These are phyloP conservation scores for Todiramphus chloris DNA, from an alignment of 2,113 vertebrate species.

Conservation along the genomic window DNA sequence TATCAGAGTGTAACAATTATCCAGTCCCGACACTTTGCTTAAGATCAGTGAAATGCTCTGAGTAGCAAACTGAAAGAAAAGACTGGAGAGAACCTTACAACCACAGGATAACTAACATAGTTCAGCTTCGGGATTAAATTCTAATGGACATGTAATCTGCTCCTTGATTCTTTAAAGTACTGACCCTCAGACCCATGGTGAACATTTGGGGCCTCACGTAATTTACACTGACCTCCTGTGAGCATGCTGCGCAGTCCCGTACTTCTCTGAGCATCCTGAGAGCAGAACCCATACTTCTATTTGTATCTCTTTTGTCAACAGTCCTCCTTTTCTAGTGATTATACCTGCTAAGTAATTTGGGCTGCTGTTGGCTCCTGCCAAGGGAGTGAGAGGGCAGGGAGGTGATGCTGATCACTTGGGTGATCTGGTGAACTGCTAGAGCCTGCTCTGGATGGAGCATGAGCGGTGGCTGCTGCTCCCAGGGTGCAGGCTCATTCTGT, in stretches of 20 bases:
- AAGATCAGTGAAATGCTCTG: not conserved
- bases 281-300: not conserved
- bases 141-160: not conserved
- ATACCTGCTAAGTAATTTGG: not conserved
- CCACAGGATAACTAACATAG: not conserved
- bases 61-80: not conserved
- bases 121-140: not conserved
- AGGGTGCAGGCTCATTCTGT: not conserved
- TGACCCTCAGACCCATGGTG: not conserved
- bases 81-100: not conserved
- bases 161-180: not conserved
- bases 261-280: not conserved
- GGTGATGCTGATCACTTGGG: not conserved
- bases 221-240: not conserved
- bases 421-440: not conserved
- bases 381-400: not conserved
- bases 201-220: not conserved
- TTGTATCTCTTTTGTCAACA: not conserved
- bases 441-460: not conserved
- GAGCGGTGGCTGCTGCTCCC: not conserved
- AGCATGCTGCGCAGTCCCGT: not conserved
- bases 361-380: not conserved
- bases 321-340: not conserved
- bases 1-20: not conserved
- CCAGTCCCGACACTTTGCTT: not conserved